phyloP scores from a whole-genome alignment of 2,888 invertebrate species.

The Ormyrus thymus region DNA sequence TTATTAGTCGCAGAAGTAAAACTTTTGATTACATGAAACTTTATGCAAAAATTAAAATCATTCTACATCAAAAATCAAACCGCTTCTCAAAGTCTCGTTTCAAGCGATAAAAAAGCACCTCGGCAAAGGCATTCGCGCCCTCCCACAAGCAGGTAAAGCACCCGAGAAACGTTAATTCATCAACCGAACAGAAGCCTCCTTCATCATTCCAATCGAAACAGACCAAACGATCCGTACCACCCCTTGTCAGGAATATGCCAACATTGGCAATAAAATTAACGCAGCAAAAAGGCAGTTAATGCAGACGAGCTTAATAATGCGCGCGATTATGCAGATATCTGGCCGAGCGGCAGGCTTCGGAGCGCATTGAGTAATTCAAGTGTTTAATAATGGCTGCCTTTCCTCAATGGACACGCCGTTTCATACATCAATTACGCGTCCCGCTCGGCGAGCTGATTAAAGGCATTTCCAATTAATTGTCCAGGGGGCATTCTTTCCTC shows the following conservation, averaged over 20 bases:
- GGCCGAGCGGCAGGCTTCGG: not conserved
- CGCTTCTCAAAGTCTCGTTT: no score
- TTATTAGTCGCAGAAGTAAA: no score
- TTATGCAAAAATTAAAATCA: no score
- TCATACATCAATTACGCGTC: slow-evolving; percentile 17
- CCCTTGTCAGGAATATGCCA: not conserved
- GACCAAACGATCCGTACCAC: no score
- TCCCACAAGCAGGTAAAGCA: no score
- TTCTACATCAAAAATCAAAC: no score
- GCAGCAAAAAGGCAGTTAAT: not conserved
- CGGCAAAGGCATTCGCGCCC: no score
- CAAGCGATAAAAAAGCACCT: no score
- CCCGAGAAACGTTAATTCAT: no score
- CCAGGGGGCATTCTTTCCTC: slow-evolving; percentile 14
- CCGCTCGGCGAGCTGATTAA: slow-evolving; percentile 16
- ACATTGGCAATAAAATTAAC: slow-evolving; percentile 15
- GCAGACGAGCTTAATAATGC: not conserved
- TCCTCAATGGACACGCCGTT: slow-evolving; percentile 1
- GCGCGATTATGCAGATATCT: slow-evolving; percentile 23
- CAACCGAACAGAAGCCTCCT: no score
- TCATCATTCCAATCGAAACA: no score
- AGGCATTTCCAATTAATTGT: slow-evolving; percentile 35
- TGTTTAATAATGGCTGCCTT: slow-evolving; percentile 9
- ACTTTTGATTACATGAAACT: no score
- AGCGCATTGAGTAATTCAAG: slow-evolving; percentile 23